These are phyloP conservation scores for Alcedo atthis DNA, from an alignment of 2,797 vertebrate genomes.

Conservation along the genomic window DNA sequence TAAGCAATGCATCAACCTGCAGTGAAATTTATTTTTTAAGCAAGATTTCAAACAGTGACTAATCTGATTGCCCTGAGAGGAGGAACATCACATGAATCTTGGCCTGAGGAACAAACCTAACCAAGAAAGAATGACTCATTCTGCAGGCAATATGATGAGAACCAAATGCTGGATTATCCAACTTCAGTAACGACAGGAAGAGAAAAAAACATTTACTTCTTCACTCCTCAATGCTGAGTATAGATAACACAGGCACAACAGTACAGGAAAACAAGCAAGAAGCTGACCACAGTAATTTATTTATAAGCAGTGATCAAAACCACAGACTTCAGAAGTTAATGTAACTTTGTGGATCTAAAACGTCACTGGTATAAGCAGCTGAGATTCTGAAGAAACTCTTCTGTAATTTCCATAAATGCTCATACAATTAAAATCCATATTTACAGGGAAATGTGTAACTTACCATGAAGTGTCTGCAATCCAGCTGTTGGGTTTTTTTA, in stretches of 20 bases:
- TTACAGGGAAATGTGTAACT: neutral
- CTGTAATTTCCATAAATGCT: neutral
- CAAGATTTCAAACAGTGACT: constrained; percentile 59
- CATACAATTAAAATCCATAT: neutral
- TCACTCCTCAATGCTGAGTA: neutral
- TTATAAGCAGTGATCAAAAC: neutral
- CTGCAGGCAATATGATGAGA: constrained; percentile 39
- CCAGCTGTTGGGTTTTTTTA: neutral
- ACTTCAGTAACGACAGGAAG: neutral
- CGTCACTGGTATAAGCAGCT: neutral
- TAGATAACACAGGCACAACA: neutral
- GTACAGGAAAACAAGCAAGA: neutral
- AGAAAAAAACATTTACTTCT: neutral
- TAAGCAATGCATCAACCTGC: neutral
- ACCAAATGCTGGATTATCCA: constrained; percentile 45
- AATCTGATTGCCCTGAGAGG: constrained; percentile 34
- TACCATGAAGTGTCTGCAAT: neutral
- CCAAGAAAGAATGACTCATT: constrained; percentile 57
- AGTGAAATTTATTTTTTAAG: neutral
- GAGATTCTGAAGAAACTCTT: neutral
- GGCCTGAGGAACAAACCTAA: constrained; percentile 50
- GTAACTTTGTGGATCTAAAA: neutral
- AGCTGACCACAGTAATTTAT: neutral
- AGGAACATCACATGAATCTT: constrained; percentile 52
- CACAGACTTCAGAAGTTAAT: neutral